phyloP scores from a whole-genome alignment of 2,797 vertebrate genomes.

The Artibeus lituratus region DNA sequence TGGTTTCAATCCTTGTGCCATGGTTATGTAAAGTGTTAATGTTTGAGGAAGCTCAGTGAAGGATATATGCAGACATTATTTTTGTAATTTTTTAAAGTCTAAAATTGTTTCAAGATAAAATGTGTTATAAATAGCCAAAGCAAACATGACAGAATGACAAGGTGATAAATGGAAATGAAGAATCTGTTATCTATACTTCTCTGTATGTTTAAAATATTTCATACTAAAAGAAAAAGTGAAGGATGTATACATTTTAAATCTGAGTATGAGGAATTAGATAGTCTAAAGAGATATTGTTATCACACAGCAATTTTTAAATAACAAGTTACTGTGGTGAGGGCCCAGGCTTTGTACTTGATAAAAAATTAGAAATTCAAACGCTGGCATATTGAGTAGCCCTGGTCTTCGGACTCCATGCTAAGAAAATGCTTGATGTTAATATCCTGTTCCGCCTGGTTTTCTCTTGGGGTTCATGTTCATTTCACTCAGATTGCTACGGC shows the following conservation, averaged over 20 bases:
- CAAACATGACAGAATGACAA: neutral
- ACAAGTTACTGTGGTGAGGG: neutral
- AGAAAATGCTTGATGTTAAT: neutral
- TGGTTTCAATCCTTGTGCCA: neutral
- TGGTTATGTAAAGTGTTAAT: neutral
- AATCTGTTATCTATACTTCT: neutral
- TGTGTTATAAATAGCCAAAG: neutral
- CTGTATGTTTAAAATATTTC: constrained; percentile 37
- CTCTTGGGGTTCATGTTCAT: neutral
- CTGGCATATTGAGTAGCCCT: neutral
- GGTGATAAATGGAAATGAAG: neutral
- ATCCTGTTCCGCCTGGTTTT: neutral
- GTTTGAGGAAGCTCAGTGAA: neutral
- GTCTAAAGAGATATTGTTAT: neutral
- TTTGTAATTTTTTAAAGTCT: neutral
- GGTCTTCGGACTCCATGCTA: neutral
- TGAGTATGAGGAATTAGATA: neutral
- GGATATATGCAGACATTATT: neutral
- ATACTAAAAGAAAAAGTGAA: neutral
- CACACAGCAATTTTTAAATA: neutral
- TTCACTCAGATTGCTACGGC: neutral
- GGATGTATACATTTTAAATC: neutral
- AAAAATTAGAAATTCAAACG: neutral
- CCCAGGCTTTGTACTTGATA: neutral
- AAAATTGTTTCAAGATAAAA: constrained; percentile 38